Evolutionary conservation across 37 sponge, comb jelly and placozoan species (phyloP).

Genomic region (Lycopodina hypogea): DNA sequence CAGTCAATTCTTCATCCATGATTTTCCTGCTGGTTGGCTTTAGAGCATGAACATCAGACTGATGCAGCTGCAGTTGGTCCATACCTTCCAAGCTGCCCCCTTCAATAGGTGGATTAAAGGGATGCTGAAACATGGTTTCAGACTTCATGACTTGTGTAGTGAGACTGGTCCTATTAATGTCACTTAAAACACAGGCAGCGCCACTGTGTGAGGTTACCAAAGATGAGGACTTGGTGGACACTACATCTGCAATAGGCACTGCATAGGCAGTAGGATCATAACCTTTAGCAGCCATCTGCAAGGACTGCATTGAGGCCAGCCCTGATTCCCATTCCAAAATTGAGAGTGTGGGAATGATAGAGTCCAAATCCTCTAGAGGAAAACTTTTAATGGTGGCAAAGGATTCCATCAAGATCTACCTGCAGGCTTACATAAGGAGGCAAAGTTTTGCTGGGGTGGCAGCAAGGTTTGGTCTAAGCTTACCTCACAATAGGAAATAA

Average conservation of each 20-base stretch:
- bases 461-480: no score
- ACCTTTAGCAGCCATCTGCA: constrained; percentile 44
- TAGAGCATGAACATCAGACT: not conserved
- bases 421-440: no score
- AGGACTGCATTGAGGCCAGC: not conserved
- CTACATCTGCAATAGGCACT: not conserved
- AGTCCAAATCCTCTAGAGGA: constrained; percentile 18
- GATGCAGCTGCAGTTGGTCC: not conserved
- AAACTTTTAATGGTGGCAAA: constrained; percentile 2
- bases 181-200: not conserved
- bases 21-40: not conserved
- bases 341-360: constrained; percentile 24
- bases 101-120: constrained; percentile 56
- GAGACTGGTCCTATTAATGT: constrained; percentile 27
- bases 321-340: not conserved
- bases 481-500: no score
- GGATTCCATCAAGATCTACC: not conserved
- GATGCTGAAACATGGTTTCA: constrained; percentile 47
- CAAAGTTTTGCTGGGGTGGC: no score
- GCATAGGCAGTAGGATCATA: constrained; percentile 19
- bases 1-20: not conserved
- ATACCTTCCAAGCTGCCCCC: not conserved
- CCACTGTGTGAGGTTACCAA: constrained; percentile 14
- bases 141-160: constrained; percentile 33
- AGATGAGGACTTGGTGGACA: constrained; percentile 17